These are phyloP conservation scores for Knipowitschia caucasica DNA, from an alignment of 2,797 vertebrate species.

Conservation along the genomic window DNA sequence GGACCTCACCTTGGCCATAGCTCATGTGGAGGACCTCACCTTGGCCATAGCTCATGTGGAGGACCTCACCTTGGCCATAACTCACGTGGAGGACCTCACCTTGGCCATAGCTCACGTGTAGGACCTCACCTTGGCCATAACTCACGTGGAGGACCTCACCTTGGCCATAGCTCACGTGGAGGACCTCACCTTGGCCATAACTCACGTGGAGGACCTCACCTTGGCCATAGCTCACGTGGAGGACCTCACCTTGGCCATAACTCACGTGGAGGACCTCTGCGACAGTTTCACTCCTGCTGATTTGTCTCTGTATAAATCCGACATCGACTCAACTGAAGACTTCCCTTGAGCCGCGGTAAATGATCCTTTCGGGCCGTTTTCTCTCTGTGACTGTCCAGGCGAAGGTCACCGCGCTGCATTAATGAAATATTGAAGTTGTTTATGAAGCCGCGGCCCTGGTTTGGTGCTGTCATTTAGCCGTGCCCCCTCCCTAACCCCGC, in stretches of 20 bases:
- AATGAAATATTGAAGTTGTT: conserved; percentile 2
- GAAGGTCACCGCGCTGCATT: conserved; percentile 13
- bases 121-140: too few species aligned
- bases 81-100: too few species aligned
- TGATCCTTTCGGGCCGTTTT: conserved; percentile 10
- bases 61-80: too few species aligned
- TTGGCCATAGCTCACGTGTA: too few species aligned
- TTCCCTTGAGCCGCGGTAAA: conserved; percentile 13
- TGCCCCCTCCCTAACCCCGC: conserved; percentile 8
- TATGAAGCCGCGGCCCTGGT: conserved; percentile 18
- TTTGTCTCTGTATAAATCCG: conserved; percentile 7
- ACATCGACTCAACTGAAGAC: not conserved
- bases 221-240: too few species aligned
- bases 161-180: too few species aligned
- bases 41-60: too few species aligned
- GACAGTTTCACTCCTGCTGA: not conserved
- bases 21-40: too few species aligned
- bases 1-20: too few species aligned
- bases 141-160: too few species aligned
- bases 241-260: not conserved
- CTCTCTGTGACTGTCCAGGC: not conserved
- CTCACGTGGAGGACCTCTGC: not conserved
- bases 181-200: too few species aligned
- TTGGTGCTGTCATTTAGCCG: conserved; percentile 1
- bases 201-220: too few species aligned